Conservation (phyloP, 2,888 invertebrate genomes). For the Tigriopus californicus region DNA sequence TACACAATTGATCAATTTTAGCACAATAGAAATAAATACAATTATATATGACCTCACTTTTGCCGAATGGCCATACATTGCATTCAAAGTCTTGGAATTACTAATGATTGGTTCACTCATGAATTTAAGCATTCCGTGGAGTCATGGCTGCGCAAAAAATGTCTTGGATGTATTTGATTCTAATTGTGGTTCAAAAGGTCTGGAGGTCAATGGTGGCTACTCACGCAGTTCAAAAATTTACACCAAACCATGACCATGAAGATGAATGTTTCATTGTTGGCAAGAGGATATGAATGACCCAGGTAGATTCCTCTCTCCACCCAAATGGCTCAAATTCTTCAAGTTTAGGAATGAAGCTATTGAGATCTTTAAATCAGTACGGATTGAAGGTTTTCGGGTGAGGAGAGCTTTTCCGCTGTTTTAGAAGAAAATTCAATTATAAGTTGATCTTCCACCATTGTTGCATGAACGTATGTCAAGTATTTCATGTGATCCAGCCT, state of each 20-base stretch:
- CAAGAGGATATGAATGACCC: conserved; percentile 4
- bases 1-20: too few species aligned
- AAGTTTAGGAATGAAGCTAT: not conserved
- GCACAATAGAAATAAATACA: too few species aligned
- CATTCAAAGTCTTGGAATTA: too few species aligned
- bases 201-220: not conserved
- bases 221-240: not conserved
- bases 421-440: not conserved
- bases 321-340: conserved; percentile 11
- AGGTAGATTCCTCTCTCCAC: conserved; percentile 3
- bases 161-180: conserved; percentile 4
- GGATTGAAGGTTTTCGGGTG: conserved; percentile 5
- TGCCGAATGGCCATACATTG: too few species aligned
- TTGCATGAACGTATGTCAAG: not conserved
- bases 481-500: not conserved
- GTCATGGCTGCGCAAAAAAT: not conserved
- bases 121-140: too few species aligned
- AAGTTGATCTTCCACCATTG: conserved; percentile 5
- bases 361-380: not conserved
- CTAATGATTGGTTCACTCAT: too few species aligned
- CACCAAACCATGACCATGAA: not conserved
- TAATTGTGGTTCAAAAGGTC: not conserved
- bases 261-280: conserved; percentile 7
- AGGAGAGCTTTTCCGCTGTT: not conserved
- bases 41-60: too few species aligned